phyloP scores from a whole-genome alignment of 2,113 vertebrate species.

The Seriola rivoliana region DNA sequence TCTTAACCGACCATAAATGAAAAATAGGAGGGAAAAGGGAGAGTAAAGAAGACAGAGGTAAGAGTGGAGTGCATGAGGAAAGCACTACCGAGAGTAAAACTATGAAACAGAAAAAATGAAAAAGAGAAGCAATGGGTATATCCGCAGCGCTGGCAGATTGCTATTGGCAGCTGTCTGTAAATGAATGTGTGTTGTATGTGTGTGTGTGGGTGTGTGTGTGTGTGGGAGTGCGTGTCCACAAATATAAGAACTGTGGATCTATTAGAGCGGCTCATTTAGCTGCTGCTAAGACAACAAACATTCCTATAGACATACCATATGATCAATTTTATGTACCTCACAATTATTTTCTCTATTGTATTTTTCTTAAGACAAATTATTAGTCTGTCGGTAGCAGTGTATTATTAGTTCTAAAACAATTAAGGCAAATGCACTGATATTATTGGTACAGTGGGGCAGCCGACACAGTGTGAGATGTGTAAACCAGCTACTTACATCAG shows the following conservation, averaged over 20 bases:
- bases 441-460: not conserved
- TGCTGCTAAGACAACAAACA: not conserved
- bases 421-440: not conserved
- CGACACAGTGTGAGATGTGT: not conserved
- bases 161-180: not conserved
- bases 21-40: not conserved
- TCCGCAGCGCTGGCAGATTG: constrained; percentile 12
- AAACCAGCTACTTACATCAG: constrained; percentile 82
- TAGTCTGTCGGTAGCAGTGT: not conserved
- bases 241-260: not conserved
- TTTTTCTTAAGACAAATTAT: not conserved
- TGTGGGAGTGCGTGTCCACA: not conserved
- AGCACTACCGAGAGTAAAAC: not conserved
- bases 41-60: not conserved
- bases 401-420: not conserved
- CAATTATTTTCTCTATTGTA: not conserved
- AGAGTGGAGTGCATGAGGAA: not conserved
- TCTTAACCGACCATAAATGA: not conserved
- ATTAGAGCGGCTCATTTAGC: constrained; percentile 9
- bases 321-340: not conserved
- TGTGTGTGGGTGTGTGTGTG: not conserved
- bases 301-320: not conserved
- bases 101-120: not conserved
- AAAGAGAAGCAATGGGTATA: not conserved
- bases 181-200: not conserved